Conservation (phyloP, 2,888 invertebrate genomes). For the Elmis aenea region DNA sequence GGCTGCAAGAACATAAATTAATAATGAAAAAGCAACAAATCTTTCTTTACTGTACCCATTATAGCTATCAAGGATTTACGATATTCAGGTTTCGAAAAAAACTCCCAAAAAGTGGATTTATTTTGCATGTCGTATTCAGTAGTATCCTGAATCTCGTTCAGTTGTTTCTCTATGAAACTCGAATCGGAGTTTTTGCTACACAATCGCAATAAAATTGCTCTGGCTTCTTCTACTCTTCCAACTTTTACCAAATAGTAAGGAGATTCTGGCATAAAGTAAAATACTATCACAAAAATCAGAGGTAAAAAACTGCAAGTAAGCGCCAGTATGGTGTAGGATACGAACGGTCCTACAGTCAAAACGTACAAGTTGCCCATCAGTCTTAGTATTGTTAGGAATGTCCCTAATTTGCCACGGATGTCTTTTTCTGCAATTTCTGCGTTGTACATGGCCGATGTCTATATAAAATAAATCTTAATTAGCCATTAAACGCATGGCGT, state of each 20-base stretch:
- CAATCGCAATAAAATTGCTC: conserved; percentile 30
- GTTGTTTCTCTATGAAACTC: conserved; percentile 41
- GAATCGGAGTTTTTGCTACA: conserved; percentile 40
- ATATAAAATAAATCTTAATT: conserved; percentile 28
- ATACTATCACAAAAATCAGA: conserved; percentile 37
- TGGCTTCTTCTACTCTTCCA: conserved; percentile 37
- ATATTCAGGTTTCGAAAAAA: conserved; percentile 29
- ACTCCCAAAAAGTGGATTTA: conserved; percentile 36
- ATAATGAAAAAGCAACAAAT: not conserved
- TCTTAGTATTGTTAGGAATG: conserved; percentile 39
- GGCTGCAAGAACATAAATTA: conserved; percentile 39
- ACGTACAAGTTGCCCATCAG: conserved; percentile 42
- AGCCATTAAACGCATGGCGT: no score
- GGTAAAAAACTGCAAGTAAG: conserved; percentile 38
- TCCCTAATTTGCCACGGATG: conserved; percentile 45
- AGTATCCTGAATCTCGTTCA: conserved; percentile 42
- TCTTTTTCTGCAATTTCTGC: conserved; percentile 53
- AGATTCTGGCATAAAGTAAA: conserved; percentile 47
- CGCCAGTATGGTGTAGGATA: conserved; percentile 38
- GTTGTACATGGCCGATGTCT: conserved; percentile 52
- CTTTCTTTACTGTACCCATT: conserved; percentile 8
- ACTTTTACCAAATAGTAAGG: conserved; percentile 46
- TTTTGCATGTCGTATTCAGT: conserved; percentile 39
- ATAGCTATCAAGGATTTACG: conserved; percentile 19
- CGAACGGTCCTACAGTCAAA: conserved; percentile 41